Base-by-base conservation (phyloP, 1,140 invertebrate genomes). In the Aleiodes sp. region DNA sequence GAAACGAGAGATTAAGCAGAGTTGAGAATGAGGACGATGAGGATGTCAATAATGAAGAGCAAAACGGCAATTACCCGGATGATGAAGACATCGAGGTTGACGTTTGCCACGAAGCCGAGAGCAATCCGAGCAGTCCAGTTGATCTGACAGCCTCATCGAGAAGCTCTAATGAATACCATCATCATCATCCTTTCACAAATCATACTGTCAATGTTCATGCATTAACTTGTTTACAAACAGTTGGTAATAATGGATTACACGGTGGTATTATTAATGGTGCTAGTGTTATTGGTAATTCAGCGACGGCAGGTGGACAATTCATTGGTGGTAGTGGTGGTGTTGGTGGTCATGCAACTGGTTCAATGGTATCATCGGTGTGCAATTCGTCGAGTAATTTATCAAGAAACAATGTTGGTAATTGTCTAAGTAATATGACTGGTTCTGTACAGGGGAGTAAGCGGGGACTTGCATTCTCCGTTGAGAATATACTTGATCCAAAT, bases 401-500 rank as follows among this genome's bases (percentile, higher is more conserved):
- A 8, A 67, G 68, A 56, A 63, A 62, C 31, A 68, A 64, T 64
- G 56, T 60, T 8, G 75, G 76, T 19, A 80, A 73, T 56, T 52
- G 64, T 67, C 79, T 79, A 35, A 83, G 78, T 14, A 80, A 80
- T 2, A 82, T 81, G 2, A 68, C 79, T 3, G 63, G 78, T 61
- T 74, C 75, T 10, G 82, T 80, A 0, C 78, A 77, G 60, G 68
- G 68, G 8, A 79, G 73, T 67, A 84, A 84, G 70, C 71, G 87
- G 76, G 86, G 90, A 52, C 84, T 95, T 59, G 92, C 93, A 0
- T 97, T 96, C 83, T 96, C 94, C 2, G 94, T 97, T 4, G 94
- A 96, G 83, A 96, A 97, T 80, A 96, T 97, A 65, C 85, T 97
- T 31, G 94, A 96, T 80, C 94, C 94, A 0, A 95, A 92, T 70